Evolutionary conservation across 2,797 vertebrate genomes (phyloP).

Genomic region (Onychomys leucogaster): DNA sequence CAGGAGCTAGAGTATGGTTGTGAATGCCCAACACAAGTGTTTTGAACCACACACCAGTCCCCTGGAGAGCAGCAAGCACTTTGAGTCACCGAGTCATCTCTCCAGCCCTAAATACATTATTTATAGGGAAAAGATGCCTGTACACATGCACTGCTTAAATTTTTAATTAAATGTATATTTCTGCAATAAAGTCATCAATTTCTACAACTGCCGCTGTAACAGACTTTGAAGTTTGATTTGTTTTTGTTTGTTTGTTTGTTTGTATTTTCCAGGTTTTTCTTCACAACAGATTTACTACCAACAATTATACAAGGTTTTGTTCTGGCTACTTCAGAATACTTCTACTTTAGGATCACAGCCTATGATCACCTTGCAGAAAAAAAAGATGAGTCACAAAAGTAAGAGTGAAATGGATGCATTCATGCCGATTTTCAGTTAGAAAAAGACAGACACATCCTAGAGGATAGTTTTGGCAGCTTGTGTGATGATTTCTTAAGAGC

Average conservation of each 20-base stretch:
- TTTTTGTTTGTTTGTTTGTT: not conserved
- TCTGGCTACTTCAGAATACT: not conserved
- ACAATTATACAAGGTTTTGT: not conserved
- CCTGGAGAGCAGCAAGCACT: not conserved
- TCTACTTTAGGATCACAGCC: not conserved
- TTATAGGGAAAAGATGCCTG: not conserved
- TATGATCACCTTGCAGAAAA: slow-evolving; percentile 28
- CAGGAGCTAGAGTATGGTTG: not conserved
- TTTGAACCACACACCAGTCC: not conserved
- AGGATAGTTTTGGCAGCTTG: slow-evolving; percentile 17
- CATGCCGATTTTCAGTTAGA: slow-evolving; percentile 24
- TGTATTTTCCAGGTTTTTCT: not conserved
- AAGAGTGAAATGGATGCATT: not conserved
- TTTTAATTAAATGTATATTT: not conserved
- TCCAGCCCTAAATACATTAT: not conserved
- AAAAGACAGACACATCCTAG: slow-evolving; percentile 33
- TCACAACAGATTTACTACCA: not conserved
- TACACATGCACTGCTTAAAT: not conserved
- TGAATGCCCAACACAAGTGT: not conserved
- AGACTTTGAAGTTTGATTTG: not conserved
- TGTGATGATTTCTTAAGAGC: slow-evolving; percentile 71
- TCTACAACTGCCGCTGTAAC: not conserved
- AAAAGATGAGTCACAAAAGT: slow-evolving; percentile 3
- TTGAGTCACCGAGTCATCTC: not conserved
- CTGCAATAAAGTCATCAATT: not conserved